Evolutionary conservation across 2,797 vertebrate species (phyloP).

Genomic region (Acrossocheilus fasciatus): DNA sequence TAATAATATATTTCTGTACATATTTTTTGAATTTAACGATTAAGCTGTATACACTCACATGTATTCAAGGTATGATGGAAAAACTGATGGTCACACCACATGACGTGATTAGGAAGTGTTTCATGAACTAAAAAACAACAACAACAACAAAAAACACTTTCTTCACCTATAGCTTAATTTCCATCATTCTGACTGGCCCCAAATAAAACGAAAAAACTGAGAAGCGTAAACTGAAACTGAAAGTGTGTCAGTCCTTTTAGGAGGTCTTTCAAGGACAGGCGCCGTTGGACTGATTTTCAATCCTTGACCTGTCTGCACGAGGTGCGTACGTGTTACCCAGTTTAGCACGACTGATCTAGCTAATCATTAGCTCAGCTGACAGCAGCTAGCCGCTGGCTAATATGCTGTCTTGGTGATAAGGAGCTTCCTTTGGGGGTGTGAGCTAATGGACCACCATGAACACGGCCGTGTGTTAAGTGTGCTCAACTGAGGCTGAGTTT

Average conservation of each 20-base stretch:
- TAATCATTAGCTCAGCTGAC: slow-evolving; percentile 44
- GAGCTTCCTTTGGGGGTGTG: slow-evolving; percentile 45
- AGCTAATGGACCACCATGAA: slow-evolving; percentile 31
- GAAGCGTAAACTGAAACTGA: neutral
- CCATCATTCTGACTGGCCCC: neutral
- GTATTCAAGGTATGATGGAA: neutral
- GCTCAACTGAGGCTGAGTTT: neutral
- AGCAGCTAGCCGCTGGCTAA: slow-evolving; percentile 44
- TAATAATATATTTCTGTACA: neutral
- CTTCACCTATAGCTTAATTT: neutral
- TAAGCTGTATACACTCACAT: neutral
- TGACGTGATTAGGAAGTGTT: neutral
- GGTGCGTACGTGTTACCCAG: slow-evolving; percentile 7
- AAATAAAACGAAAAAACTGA: neutral
- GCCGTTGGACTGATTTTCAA: slow-evolving; percentile 10
- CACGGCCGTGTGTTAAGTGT: slow-evolving; percentile 20
- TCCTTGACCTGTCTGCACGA: slow-evolving; percentile 50
- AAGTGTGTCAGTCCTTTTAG: neutral
- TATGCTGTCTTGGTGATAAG: slow-evolving; percentile 50
- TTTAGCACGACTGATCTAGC: slow-evolving; percentile 1
- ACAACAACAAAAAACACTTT: neutral
- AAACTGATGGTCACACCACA: neutral
- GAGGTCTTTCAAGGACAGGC: slow-evolving; percentile 2
- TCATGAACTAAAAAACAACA: neutral
- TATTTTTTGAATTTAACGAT: neutral